Evolutionary conservation across 2,888 invertebrate species (phyloP), one percentile per base, ranked within the genome.

Genomic region (Dicyrtoma fusca): DNA sequence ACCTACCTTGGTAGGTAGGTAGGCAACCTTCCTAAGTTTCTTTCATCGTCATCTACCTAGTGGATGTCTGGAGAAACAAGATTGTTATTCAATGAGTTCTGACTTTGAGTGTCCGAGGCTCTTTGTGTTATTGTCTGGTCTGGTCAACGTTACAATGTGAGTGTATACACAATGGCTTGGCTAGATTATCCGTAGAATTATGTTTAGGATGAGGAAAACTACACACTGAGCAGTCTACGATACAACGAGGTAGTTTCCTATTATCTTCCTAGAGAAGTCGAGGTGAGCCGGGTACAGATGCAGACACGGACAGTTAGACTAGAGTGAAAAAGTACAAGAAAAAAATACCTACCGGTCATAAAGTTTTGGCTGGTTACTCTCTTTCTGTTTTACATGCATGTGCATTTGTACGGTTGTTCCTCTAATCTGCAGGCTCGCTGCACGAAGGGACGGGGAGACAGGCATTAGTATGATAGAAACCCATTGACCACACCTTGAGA

Each of bases 321-420:
- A n/a, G 49, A 51, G 26, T 34, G 34, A 34, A 34, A 34, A 34
- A 34, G 34, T 34, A 3, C 34, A 34, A 34, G 34, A 8, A 19
- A 65, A 55, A 66, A 66, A 34, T 53, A 53, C 66, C 66, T 66
- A 66, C 66, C 42, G 66, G 66, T 66, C 66, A 66, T 66, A 66
- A 66, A 66, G 66, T 53, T 49, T 11, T 14, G 13, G 25, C 44
- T 61, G 44, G 10, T 23, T 55, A 21, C 55, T 55, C 19, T 53
- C 19, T 21, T 19, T 53, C 21, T 53, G 53, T 53, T n/a, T n/a
- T n/a, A n/a, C n/a, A 19, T 19, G 53, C 53, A 2, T 5, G 1
- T 62, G 13, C 44, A 62, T 14, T 42, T 62, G 62, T 13, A 10
- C 51, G 21, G 17, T 34, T 25, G 61, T 34, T n/a, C n/a, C 45